Base-by-base conservation (phyloP, 2,888 invertebrate genomes). In the Ichneumon xanthorius region DNA sequence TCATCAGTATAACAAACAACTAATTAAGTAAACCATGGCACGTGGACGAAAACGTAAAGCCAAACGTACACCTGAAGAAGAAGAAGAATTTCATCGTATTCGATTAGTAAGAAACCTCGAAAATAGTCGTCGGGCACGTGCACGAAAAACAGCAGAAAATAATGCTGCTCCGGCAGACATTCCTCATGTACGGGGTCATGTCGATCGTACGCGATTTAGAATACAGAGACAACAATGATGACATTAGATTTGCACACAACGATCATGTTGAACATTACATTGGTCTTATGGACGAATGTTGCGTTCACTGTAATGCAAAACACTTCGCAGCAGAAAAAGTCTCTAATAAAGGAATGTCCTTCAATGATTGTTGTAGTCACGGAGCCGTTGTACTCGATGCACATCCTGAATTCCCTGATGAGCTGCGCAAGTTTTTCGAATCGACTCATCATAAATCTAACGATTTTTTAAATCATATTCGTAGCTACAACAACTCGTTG, bases 341-440 rank as follows among this genome's bases (percentile, higher is more conserved):
- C 26, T 26, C 61, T 16, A 79, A 67, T 50, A 79, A 19, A 68
- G 65, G 55, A 65, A 48, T 67, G 67, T 83, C 79, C 16, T 83
- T 75, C 48, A 78, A 72, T 67, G 78, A 82, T 55, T 82, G 72
- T 82, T 77, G 77, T 48, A 55, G 33, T 71, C 73, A 82, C 26
- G 82, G 82, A 55, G 61, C 71, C 26, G 82, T 82, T 0, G 40
- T 33, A 19, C 48, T 82, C n/a, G 72, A 78, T 63, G 40, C 61
- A 16, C 79, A 73, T 40, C 73, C 83, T n/a, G 79, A 53, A 53
- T 58, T 63, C 19, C 73, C 78, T 5, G 16, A 22, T 6, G 63
- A 63, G 16, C 26, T 75, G 26, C 22, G 30, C 22, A 6, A 63
- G 33, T 65, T 83, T 45, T 83, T 79, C 55, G 55, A 72, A n/a